Evolutionary conservation across 2,113 vertebrate genomes (phyloP), one percentile per base, ranked within the genome.

Genomic region (Nipponia nippon): DNA sequence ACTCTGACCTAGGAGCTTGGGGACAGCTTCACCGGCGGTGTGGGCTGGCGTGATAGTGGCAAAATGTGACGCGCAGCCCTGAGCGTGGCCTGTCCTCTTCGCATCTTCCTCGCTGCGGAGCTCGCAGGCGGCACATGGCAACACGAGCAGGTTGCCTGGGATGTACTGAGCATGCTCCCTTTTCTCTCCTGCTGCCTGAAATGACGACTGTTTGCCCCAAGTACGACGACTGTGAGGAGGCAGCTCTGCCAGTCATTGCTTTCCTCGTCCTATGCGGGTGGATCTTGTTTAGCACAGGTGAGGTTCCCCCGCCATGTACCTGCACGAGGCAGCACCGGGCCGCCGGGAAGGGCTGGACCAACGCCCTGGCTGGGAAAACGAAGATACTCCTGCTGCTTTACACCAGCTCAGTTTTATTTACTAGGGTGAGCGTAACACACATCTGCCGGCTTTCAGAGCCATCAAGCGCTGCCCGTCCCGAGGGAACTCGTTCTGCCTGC

Each of bases 201-300:
- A 7, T 0, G 19, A 23, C 7, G 42, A 2, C 26, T 3, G 13
- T 44, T 32, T 19, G 14, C n/a, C 49, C 22, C 6, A 2, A 5
- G 58, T 2, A 7, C 10, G 0, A 0, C 0, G 7, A 3, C 7
- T 0, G 0, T 2, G 44, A 53, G 76, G 70, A 63, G 30, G 65
- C 26, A 53, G 40, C 69, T 67, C 7, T 1, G 63, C 50, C 52
- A 15, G 53, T 59, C 49, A 16, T 8, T 6, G 23, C 26, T 25
- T 10, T 40, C 7, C 76, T 49, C 15, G 0, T 25, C 20, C 89
- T 32, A 11, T 12, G 3, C 0, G 2, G 18, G 6, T 9, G 13
- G 56, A 0, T n/a, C 25, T 23, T 17, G n/a, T 16, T 16, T 8
- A 29, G 16, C 0, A 7, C 8, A 40, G 36, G 42, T 13, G 71